Conservation (phyloP, 2,888 invertebrate species). For the Onchidella celtica region DNA sequence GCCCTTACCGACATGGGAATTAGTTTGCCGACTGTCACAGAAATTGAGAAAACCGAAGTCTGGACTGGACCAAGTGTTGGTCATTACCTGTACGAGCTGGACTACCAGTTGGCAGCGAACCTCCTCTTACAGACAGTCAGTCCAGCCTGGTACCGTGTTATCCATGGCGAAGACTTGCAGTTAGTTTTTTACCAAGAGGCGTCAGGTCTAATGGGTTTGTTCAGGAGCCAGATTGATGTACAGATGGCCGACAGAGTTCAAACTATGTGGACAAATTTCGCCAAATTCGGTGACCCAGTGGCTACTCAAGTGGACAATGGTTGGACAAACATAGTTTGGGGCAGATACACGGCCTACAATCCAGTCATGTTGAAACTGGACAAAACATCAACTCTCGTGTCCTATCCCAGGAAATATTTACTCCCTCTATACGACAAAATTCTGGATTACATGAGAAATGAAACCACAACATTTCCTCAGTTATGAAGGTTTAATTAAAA, state of each 20-base stretch:
- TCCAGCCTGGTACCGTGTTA: neutral
- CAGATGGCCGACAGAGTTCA: neutral
- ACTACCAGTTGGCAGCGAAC: neutral
- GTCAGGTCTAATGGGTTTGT: neutral
- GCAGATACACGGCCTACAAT: neutral
- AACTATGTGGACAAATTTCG: conserved; percentile 25
- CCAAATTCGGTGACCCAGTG: conserved; percentile 18
- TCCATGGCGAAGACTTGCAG: neutral
- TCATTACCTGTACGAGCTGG: conserved; percentile 28
- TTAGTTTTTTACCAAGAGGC: conserved; percentile 11
- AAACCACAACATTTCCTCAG: too few species aligned
- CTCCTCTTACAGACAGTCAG: neutral
- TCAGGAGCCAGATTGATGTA: neutral
- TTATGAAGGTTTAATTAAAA: too few species aligned
- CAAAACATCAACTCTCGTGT: neutral
- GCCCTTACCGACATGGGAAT: neutral
- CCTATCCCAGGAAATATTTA: neutral
- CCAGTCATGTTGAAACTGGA: neutral
- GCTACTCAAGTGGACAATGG: neutral
- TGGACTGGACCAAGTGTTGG: neutral
- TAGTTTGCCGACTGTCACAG: neutral
- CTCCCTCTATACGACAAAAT: neutral
- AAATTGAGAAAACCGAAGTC: neutral
- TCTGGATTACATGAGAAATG: neutral
- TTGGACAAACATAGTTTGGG: conserved; percentile 4